Evolutionary conservation across 2,797 vertebrate genomes (phyloP).

Genomic region (Sebastes minor): DNA sequence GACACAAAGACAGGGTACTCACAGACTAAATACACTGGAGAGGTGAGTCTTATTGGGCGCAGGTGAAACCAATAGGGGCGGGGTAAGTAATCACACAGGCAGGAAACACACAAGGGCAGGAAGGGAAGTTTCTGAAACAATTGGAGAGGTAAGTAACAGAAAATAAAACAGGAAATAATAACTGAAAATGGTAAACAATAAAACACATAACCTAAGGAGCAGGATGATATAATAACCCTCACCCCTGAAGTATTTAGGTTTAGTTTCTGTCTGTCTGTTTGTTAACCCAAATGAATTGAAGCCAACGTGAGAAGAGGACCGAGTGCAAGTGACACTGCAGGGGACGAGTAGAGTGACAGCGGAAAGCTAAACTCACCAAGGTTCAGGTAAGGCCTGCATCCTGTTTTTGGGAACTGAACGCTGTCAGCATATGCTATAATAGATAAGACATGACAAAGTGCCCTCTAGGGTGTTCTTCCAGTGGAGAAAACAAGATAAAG

Average conservation of each 20-base stretch:
- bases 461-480: no score
- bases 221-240: not conserved
- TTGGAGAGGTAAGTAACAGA: no score
- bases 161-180: no score
- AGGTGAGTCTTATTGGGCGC: not conserved
- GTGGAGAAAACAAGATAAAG: no score
- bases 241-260: not conserved
- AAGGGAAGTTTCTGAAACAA: not conserved
- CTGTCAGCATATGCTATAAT: not conserved
- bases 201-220: no score
- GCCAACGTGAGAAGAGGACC: not conserved
- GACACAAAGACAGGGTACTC: fast-evolving
- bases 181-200: no score
- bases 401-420: not conserved
- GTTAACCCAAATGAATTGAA: not conserved
- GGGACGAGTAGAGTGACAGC: not conserved
- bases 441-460: not conserved
- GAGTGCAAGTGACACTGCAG: not conserved
- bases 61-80: no score
- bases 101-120: not conserved
- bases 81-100: not conserved
- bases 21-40: not conserved
- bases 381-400: not conserved
- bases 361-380: not conserved
- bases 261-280: not conserved